Percentiles rank a stretch among this genome's conserved stretches.
phyloP scores from a whole-genome alignment of 2,797 vertebrate species.

The Acipenser oxyrinchus region DNA sequence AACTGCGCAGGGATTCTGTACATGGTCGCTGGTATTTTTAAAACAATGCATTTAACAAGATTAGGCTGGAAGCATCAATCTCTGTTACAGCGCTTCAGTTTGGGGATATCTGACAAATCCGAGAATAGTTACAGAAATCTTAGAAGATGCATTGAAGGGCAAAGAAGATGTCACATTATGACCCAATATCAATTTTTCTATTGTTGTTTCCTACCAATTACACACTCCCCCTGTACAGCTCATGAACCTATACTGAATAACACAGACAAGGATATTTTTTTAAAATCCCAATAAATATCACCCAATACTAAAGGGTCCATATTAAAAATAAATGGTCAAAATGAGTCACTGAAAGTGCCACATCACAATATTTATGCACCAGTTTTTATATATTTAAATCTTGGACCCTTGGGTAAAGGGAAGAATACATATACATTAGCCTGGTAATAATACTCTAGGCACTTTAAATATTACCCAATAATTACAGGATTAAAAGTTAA shows the following conservation, averaged over 20 bases:
- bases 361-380: conserved; percentile 17
- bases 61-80: conserved; percentile 67
- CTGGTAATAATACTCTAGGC: conserved; percentile 27
- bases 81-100: conserved; percentile 62
- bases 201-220: background rate
- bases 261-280: too few relatives aligned
- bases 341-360: conserved; percentile 9
- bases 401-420: conserved; percentile 59
- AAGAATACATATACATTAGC: conserved; percentile 61
- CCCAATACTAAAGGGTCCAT: too few relatives aligned
- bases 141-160: conserved; percentile 7
- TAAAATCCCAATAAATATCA: too few relatives aligned
- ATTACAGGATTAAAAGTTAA: conserved; percentile 27
- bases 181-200: background rate
- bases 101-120: conserved; percentile 39
- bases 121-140: conserved; percentile 18
- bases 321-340: conserved; percentile 44
- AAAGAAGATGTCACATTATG: conserved; percentile 2
- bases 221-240: too few relatives aligned
- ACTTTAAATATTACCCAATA: conserved; percentile 25
- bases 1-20: conserved; percentile 67
- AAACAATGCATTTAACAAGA: conserved; percentile 68
- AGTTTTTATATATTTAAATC: conserved; percentile 67
- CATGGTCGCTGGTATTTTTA: conserved; percentile 65
- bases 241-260: too few relatives aligned